Evolutionary conservation across 2,797 vertebrate genomes (phyloP).

Genomic region (Galaxias olidus): DNA sequence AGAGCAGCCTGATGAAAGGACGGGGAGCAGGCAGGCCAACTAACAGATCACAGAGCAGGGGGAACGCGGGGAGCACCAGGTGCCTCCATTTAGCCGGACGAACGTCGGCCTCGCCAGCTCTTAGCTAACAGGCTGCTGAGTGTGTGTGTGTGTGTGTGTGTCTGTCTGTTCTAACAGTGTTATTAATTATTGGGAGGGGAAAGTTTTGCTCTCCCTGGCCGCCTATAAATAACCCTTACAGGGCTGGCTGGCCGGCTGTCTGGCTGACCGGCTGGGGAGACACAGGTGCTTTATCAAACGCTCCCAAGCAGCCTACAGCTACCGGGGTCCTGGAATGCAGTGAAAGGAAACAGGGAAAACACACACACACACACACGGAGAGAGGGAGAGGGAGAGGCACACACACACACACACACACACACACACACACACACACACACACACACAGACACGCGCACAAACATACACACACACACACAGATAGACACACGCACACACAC

Average conservation of each 20-base stretch:
- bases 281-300: slow-evolving; percentile 54
- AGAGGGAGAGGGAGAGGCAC: no score
- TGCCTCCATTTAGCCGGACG: slow-evolving; percentile 47
- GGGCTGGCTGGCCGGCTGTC: slow-evolving; percentile 20
- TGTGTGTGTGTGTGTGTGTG: no score
- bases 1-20: slow-evolving; percentile 14
- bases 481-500: slow-evolving; percentile 16
- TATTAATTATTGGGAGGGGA: slow-evolving; percentile 30
- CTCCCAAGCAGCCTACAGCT: slow-evolving; percentile 7
- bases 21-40: slow-evolving; percentile 5
- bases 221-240: slow-evolving; percentile 37
- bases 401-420: slow-evolving; percentile 22
- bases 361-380: slow-evolving; percentile 28
- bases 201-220: slow-evolving; percentile 18
- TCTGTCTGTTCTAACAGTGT: slow-evolving; percentile 1
- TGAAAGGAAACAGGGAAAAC: slow-evolving; percentile 18
- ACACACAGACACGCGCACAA: slow-evolving; percentile 23
- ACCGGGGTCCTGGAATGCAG: slow-evolving; percentile 7
- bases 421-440: slow-evolving; percentile 12
- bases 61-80: slow-evolving; percentile 37
- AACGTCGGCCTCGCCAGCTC: slow-evolving; percentile 24
- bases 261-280: slow-evolving; percentile 41
- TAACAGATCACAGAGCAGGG: slow-evolving; percentile 5
- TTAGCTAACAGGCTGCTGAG: slow-evolving; percentile 19
- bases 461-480: slow-evolving; percentile 17